Percentiles rank a stretch among this genome's conserved stretches.
Conservation (phyloP, 2,888 invertebrate species). For the Isotomurus palustris region DNA sequence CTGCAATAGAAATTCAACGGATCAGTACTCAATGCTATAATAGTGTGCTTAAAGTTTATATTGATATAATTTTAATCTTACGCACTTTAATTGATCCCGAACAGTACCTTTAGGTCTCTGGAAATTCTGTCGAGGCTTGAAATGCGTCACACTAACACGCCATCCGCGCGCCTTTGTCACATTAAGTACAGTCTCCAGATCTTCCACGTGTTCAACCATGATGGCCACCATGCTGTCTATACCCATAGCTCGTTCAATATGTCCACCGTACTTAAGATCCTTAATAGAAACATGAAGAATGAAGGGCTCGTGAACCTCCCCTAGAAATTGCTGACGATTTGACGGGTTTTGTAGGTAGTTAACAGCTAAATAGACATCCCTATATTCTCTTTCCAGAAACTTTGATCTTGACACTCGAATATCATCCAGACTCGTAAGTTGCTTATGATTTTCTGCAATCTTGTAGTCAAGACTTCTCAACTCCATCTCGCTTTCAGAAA, state of each 20-base stretch:
- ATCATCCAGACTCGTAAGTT: too few relatives aligned
- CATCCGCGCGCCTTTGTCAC: constrained; percentile 57
- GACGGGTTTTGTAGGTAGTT: constrained; percentile 58
- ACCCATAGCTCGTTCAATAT: constrained; percentile 35
- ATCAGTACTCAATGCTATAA: too few relatives aligned
- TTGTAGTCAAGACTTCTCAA: constrained; percentile 22
- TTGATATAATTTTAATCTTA: too few relatives aligned
- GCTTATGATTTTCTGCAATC: too few relatives aligned
- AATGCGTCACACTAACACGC: constrained; percentile 62
- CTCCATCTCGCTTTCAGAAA: constrained; percentile 16
- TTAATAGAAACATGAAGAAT: constrained; percentile 54
- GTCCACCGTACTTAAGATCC: constrained; percentile 37
- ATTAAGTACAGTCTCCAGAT: constrained; percentile 69
- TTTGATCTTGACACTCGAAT: constrained; percentile 52
- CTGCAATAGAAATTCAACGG: too few relatives aligned
- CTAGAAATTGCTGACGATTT: constrained; percentile 59
- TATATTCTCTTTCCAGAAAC: constrained; percentile 53
- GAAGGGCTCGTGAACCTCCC: constrained; percentile 74
- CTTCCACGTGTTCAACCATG: constrained; percentile 71
- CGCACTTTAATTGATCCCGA: too few relatives aligned
- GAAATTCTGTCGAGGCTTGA: constrained; percentile 16
- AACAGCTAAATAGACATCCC: constrained; percentile 65
- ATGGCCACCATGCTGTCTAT: constrained; percentile 74
- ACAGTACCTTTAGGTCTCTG: too few relatives aligned
- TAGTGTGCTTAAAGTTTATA: too few relatives aligned